Conservation (phyloP, 2,797 vertebrate genomes). For the Cirrhinus molitorella region DNA sequence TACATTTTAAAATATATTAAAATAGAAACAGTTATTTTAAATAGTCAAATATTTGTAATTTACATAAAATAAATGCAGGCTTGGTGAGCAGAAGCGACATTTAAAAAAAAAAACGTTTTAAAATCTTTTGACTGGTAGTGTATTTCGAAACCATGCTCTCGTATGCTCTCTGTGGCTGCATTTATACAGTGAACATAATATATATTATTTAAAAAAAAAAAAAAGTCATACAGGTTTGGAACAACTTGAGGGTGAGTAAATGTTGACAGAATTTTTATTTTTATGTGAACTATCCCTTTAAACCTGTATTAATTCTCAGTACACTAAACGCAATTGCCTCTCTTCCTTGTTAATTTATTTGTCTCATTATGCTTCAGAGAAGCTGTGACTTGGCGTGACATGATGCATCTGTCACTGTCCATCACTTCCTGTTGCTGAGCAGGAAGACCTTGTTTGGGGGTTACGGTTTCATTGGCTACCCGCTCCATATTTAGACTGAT, state of each 20-base stretch:
- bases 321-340: no score
- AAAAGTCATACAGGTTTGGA: neutral
- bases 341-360: slow-evolving; percentile 33
- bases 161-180: neutral
- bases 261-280: neutral
- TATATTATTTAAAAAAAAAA: neutral
- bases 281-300: neutral
- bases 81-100: no score
- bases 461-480: slow-evolving; percentile 21
- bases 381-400: slow-evolving; percentile 36
- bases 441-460: slow-evolving; percentile 38
- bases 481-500: slow-evolving; percentile 33
- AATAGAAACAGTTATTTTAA: no score
- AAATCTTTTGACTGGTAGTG: no score
- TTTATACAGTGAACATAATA: slow-evolving; percentile 6
- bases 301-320: neutral
- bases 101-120: no score
- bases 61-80: no score
- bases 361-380: slow-evolving; percentile 42
- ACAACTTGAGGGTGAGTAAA: neutral
- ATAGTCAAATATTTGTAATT: no score
- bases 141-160: neutral
- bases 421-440: slow-evolving; percentile 50
- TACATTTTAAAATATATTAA: no score
- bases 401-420: slow-evolving; percentile 46